Evolutionary conservation across 1,140 invertebrate species (phyloP).

Genomic region (Zaprionus lachaisei): DNA sequence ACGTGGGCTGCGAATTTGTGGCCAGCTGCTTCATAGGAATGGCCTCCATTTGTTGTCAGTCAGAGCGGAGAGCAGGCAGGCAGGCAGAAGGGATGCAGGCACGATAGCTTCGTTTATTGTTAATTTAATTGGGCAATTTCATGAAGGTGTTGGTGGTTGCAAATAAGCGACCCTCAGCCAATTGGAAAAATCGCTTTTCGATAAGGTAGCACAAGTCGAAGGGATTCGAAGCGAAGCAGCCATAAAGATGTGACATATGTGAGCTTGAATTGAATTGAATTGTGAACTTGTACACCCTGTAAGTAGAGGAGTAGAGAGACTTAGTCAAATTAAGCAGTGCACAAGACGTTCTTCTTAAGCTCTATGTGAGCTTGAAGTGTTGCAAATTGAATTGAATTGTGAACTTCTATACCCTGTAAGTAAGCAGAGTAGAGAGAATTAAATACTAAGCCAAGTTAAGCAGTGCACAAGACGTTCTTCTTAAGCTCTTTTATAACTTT

Average conservation of each 20-base stretch:
- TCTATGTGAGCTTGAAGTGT: not conserved
- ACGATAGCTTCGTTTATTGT: conserved; percentile 65
- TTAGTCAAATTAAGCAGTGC: too few relatives aligned
- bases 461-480: not conserved
- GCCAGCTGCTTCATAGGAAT: conserved; percentile 57
- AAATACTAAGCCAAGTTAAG: too few relatives aligned
- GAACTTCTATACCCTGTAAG: not conserved
- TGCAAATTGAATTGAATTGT: not conserved
- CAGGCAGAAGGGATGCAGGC: conserved; percentile 15
- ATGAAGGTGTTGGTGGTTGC: conserved; percentile 69
- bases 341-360: not conserved
- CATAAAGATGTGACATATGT: not conserved
- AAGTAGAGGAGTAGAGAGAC: not conserved
- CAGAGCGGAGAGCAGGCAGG: not conserved
- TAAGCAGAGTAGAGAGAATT: too few relatives aligned
- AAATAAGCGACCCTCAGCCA: conserved; percentile 50
- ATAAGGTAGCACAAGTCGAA: conserved; percentile 12
- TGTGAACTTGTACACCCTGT: not conserved
- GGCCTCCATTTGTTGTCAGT: conserved; percentile 52
- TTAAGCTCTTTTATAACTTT: too few relatives aligned
- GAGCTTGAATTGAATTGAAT: not conserved
- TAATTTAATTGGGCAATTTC: conserved; percentile 81
- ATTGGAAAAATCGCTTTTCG: conserved; percentile 36
- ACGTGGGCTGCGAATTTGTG: conserved; percentile 74
- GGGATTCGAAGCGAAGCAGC: not conserved